These are phyloP conservation scores for Bombycilla garrulus DNA, from an alignment of 2,113 vertebrate genomes.

Conservation along the genomic window DNA sequence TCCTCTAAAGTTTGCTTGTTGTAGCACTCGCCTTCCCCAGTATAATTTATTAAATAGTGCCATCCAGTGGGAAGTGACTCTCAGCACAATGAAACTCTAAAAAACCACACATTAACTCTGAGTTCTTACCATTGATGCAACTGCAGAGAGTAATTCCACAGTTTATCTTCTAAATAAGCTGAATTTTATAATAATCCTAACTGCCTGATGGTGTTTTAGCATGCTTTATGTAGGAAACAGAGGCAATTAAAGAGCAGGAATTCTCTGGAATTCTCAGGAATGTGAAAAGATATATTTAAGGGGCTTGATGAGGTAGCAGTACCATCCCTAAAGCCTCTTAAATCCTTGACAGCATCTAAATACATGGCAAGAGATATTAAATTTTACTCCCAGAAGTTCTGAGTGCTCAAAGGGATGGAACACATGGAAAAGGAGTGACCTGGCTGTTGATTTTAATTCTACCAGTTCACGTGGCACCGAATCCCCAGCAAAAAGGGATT, in stretches of 20 bases:
- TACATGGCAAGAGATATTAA: not conserved
- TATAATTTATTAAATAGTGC: constrained; percentile 62
- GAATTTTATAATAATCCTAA: not conserved
- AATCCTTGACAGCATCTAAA: not conserved
- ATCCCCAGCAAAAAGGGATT: not conserved
- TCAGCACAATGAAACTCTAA: not conserved
- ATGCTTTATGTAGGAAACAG: not conserved
- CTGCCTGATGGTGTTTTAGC: not conserved
- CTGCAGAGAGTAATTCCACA: not conserved
- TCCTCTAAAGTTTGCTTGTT: not conserved
- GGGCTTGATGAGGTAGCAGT: not conserved
- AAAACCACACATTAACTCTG: accelerated
- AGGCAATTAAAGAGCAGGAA: not conserved
- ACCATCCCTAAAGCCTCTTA: not conserved
- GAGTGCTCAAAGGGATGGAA: not conserved
- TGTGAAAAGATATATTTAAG: not conserved
- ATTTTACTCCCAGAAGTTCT: not conserved
- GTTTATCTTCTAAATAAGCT: not conserved
- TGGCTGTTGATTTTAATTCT: not conserved
- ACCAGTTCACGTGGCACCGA: not conserved
- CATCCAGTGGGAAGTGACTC: constrained; percentile 62
- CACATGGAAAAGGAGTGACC: not conserved
- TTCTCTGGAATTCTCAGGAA: not conserved
- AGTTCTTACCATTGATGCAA: not conserved
- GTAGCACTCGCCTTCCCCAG: not conserved